phyloP scores from a whole-genome alignment of 2,888 invertebrate genomes.

The Dinocampus coccinellae region DNA sequence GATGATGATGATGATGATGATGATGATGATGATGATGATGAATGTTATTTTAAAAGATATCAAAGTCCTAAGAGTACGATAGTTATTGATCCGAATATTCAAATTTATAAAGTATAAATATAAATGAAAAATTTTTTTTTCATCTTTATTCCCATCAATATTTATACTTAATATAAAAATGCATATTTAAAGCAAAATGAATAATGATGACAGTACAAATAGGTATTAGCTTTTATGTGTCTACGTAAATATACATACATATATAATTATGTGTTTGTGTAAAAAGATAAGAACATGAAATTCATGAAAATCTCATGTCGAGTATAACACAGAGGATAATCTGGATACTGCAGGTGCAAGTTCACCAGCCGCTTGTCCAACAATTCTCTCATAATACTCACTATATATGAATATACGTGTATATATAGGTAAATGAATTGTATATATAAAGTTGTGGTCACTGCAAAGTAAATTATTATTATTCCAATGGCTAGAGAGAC shows the following conservation, averaged over 20 bases:
- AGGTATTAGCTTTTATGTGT: no score
- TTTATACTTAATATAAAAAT: no score
- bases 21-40: not conserved
- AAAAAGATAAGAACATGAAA: conserved; percentile 7
- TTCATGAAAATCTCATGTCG: conserved; percentile 6
- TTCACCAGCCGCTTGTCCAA: conserved; percentile 9
- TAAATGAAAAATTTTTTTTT: no score
- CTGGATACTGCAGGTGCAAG: conserved; percentile 13
- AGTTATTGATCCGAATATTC: not conserved
- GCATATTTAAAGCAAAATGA: no score
- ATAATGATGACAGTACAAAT: no score
- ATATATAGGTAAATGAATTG: not conserved
- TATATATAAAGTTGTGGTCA: conserved; percentile 25
- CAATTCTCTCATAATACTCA: not conserved
- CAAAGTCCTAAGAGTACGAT: not conserved
- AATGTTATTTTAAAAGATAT: no score
- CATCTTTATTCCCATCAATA: no score
- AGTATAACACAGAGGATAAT: conserved; percentile 11
- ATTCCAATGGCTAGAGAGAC: conserved; percentile 42
- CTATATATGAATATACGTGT: not conserved
- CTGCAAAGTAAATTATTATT: conserved; percentile 49
- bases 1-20: conserved; percentile 13
- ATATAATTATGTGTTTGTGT: not conserved
- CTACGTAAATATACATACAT: no score
- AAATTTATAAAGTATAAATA: no score